A percentile compares a stretch with the other conserved stretches of the same genome.
phyloP scores from a whole-genome alignment of 2,113 vertebrate species.

The Channa maculata region DNA sequence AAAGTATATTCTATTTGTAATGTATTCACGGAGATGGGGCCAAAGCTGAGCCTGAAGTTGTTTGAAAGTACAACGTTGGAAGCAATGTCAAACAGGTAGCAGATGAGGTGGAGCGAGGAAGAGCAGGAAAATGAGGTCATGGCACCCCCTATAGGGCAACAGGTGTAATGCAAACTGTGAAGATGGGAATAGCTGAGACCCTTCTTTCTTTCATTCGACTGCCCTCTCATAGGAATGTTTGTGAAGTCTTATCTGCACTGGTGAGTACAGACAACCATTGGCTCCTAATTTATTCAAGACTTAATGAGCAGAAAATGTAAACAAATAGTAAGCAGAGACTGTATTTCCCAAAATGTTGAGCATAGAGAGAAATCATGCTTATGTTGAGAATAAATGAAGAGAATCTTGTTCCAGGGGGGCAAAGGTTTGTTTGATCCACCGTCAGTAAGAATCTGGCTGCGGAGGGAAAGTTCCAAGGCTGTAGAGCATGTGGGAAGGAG shows the following conservation, averaged over 20 bases:
- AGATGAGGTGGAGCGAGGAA: constrained; percentile 9
- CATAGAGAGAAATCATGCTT: constrained; percentile 26
- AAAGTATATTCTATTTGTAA: constrained; percentile 50
- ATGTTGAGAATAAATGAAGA: constrained; percentile 41
- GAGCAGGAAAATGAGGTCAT: constrained; percentile 74
- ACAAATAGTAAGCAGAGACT: constrained; percentile 20
- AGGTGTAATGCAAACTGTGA: constrained; percentile 39
- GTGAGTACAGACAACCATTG: constrained; percentile 37
- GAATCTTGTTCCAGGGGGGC: constrained; percentile 11
- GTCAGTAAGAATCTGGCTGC: constrained; percentile 55
- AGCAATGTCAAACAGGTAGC: constrained; percentile 29
- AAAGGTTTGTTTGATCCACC: constrained; percentile 59
- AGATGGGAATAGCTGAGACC: constrained; percentile 1
- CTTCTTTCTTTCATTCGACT: constrained; percentile 24
- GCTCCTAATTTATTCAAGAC: constrained; percentile 29
- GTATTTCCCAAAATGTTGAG: constrained; percentile 26
- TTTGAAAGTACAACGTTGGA: constrained; percentile 41
- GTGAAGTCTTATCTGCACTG: constrained; percentile 7
- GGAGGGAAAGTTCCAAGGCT: constrained; percentile 45
- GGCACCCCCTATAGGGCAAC: constrained; percentile 82
- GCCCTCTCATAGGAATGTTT: constrained; percentile 10
- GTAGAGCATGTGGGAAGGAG: constrained; percentile 57
- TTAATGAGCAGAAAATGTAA: constrained; percentile 45
- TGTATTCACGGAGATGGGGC: constrained; percentile 27
- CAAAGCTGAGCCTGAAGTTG: constrained; percentile 18